phyloP scores from a whole-genome alignment of 2,888 invertebrate species.

The Drosophila mayaguana region DNA sequence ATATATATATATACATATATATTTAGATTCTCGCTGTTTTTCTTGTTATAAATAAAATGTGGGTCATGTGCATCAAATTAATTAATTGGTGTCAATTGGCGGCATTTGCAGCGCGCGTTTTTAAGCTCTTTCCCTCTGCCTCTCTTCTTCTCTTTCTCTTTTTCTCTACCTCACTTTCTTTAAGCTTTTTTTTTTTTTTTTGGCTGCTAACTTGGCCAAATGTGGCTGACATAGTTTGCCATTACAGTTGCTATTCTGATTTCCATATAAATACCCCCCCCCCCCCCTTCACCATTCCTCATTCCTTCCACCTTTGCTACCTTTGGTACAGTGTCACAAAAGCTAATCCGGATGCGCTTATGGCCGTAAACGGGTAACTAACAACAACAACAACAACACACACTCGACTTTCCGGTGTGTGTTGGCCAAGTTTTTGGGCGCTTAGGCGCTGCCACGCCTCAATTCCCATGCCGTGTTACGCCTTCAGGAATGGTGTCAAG shows the following conservation, averaged over 20 bases:
- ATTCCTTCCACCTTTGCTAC: not conserved
- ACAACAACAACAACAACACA: constrained; percentile 31
- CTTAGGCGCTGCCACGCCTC: constrained; percentile 15
- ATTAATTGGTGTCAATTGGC: constrained; percentile 80
- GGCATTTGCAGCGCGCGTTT: constrained; percentile 48
- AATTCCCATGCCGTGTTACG: constrained; percentile 21
- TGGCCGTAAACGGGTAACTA: constrained; percentile 64
- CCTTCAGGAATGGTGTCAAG: constrained; percentile 66
- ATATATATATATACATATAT: constrained; percentile 15
- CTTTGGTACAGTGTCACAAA: constrained; percentile 20
- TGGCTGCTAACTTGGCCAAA: constrained; percentile 52
- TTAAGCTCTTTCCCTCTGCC: constrained; percentile 23
- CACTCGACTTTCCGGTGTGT: constrained; percentile 59
- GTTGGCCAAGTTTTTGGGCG: constrained; percentile 44
- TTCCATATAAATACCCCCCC: constrained; percentile 30
- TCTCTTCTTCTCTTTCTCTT: constrained; percentile 10
- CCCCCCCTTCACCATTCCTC: too few relatives aligned
- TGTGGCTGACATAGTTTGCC: constrained; percentile 42
- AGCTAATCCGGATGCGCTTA: constrained; percentile 72
- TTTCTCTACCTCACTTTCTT: constrained; percentile 44
- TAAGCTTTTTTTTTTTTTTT: constrained; percentile 19
- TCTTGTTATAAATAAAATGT: constrained; percentile 72
- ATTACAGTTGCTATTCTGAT: constrained; percentile 38
- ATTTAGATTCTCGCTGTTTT: constrained; percentile 44
- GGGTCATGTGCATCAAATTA: constrained; percentile 81